phyloP scores from a whole-genome alignment of 2,888 invertebrate genomes.

The Crocallis elinguaria region DNA sequence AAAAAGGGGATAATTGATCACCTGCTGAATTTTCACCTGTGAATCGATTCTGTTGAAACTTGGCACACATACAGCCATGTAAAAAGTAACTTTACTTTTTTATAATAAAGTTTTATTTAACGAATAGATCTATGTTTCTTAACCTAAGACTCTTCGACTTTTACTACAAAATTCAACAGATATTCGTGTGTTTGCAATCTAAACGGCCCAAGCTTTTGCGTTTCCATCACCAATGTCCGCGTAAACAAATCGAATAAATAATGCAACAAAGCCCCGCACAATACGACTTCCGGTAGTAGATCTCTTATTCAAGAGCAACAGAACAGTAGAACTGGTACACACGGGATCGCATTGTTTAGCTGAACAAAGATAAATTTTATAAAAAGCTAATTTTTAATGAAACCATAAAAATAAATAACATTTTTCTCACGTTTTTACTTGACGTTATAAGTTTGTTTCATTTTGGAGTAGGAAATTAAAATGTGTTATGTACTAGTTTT shows the following conservation, averaged over 20 bases:
- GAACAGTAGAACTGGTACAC: slow-evolving; percentile 52
- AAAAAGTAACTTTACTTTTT: no score
- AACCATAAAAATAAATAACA: slow-evolving; percentile 2
- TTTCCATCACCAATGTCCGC: slow-evolving; percentile 6
- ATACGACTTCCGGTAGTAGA: slow-evolving; percentile 56
- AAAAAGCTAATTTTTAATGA: slow-evolving; percentile 18
- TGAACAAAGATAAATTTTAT: slow-evolving; percentile 39
- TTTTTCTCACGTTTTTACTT: slow-evolving; percentile 25
- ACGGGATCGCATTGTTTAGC: slow-evolving; percentile 40
- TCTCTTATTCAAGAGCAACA: slow-evolving; percentile 49
- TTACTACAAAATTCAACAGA: neutral
- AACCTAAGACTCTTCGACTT: no score
- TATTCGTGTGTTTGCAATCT: neutral
- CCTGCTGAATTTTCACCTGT: no score
- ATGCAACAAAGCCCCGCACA: slow-evolving; percentile 51
- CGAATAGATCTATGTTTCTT: no score
- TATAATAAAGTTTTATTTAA: no score
- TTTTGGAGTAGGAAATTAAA: neutral
- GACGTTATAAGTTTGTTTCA: neutral
- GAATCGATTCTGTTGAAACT: no score
- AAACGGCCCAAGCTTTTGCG: neutral
- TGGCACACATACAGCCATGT: no score
- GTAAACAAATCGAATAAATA: slow-evolving; percentile 46
- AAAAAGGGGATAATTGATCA: no score
- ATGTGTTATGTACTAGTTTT: neutral